Base-by-base conservation (phyloP, 2,113 vertebrate genomes). In the Onychostoma macrolepis region DNA sequence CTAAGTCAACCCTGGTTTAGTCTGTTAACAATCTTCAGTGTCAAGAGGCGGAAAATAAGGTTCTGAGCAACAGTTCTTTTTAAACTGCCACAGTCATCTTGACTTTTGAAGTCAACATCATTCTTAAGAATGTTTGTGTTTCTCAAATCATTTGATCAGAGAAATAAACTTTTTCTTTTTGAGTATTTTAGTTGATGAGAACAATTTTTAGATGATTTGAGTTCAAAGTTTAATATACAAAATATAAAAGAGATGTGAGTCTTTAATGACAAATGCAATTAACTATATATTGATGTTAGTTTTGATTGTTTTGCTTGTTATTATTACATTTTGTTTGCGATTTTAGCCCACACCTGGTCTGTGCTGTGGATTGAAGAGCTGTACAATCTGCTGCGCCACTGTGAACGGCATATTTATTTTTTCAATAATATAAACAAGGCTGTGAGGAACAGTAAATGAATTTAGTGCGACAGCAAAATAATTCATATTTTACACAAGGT, bases 1-100 rank as follows among this genome's bases (percentile, higher is more conserved):
- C 65, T 75, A 50, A n/a, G 69, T 74, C 76, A 82, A 61, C 78
- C 33, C 58, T 65, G n/a, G 6, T 53, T 75, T 67, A 85, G 83
- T 53, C 53, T 76, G 76, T 53, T 79, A 79, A 53, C 50, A 79
- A 53, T 79, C 50, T 56, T 79, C 28, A 30, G 19, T 79, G 76
- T 36, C 48, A 56, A 79, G 41, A 45, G 41, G n/a, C 0, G 12
- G 38, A 76, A 76, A 48, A 48, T 48, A 76, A 13, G 74, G 24
- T 48, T 48, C n/a, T 28, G 12, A 67, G 63, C 63, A 67, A 67
- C n/a, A 76, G 41, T 76, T 76, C n/a, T 76, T 41, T 76, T 76
- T 76, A 28, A 48, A 48, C n/a, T 72, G 36, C 33, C n/a, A 75
- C 21, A 75, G 11, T 43, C 24, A 26, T 45, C 5, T 30, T 72